phyloP scores from a whole-genome alignment of 2,888 invertebrate genomes.

The Phortica okadai region DNA sequence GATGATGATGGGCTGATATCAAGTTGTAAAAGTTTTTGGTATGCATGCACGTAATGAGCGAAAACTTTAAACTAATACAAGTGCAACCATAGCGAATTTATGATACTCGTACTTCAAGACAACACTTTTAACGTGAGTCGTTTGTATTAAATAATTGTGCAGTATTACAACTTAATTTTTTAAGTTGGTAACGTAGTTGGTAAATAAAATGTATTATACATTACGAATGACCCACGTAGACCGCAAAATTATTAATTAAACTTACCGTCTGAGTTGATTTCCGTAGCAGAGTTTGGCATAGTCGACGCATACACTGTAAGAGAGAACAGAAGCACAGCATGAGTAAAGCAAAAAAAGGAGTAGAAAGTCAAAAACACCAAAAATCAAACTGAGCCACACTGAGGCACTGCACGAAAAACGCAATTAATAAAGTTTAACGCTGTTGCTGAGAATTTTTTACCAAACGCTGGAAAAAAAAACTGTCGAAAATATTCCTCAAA shows the following conservation, averaged over 20 bases:
- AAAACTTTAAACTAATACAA: conserved; percentile 26
- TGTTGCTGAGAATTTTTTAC: conserved; percentile 38
- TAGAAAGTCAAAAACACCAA: conserved; percentile 11
- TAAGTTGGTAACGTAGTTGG: no score
- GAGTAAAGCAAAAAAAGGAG: conserved; percentile 6
- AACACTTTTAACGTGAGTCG: no score
- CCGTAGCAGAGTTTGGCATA: conserved; percentile 57
- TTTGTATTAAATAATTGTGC: no score
- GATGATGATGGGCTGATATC: conserved; percentile 15
- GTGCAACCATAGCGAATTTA: not conserved
- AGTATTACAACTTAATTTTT: no score
- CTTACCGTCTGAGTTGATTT: conserved; percentile 75
- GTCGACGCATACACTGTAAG: not conserved
- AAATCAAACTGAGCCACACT: not conserved
- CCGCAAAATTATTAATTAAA: conserved; percentile 72
- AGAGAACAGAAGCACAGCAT: conserved; percentile 6
- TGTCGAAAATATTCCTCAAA: not conserved
- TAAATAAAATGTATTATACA: no score
- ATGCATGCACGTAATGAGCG: conserved; percentile 27
- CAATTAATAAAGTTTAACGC: conserved; percentile 68
- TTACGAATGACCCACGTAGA: conserved; percentile 36
- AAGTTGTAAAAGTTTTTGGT: conserved; percentile 23
- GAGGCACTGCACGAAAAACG: conserved; percentile 53
- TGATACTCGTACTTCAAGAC: no score
- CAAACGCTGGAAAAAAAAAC: not conserved